Evolutionary conservation across 2,797 vertebrate species (phyloP).

Genomic region (Tachyglossus aculeatus): DNA sequence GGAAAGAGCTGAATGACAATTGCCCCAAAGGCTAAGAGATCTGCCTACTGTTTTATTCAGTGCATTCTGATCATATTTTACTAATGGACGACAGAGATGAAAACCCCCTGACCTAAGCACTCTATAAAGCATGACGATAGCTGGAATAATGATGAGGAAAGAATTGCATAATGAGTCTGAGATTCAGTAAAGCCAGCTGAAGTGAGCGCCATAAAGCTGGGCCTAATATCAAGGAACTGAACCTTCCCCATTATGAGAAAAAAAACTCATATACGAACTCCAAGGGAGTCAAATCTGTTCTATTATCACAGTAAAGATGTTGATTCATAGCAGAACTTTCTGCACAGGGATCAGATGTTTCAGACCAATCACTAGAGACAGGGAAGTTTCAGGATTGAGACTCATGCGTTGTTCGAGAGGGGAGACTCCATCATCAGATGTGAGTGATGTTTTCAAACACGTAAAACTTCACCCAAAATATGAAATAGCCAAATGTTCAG

Average conservation of each 20-base stretch:
- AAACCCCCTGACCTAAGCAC: constrained; percentile 25
- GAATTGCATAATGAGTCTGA: background rate
- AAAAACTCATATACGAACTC: background rate
- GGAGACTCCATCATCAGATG: too few species aligned
- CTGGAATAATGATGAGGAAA: constrained; percentile 5
- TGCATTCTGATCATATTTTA: constrained; percentile 40
- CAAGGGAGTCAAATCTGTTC: too few species aligned
- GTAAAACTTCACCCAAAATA: too few species aligned
- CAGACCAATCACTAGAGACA: too few species aligned
- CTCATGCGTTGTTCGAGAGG: too few species aligned
- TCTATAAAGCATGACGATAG: background rate
- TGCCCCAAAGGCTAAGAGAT: constrained; percentile 34
- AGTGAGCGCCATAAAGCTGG: background rate
- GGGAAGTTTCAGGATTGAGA: too few species aligned
- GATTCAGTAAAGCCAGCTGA: background rate
- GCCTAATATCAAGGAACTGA: background rate
- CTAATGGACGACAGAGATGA: constrained; percentile 3
- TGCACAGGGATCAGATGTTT: too few species aligned
- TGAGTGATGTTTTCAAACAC: too few species aligned
- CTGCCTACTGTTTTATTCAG: constrained; percentile 4
- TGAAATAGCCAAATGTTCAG: too few species aligned
- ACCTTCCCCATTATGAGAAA: background rate
- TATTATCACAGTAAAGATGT: too few species aligned
- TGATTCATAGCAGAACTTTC: too few species aligned
- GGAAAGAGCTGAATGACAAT: constrained; percentile 46